phyloP scores from a whole-genome alignment of 2,113 vertebrate genomes.

The Sylvietta virens region DNA sequence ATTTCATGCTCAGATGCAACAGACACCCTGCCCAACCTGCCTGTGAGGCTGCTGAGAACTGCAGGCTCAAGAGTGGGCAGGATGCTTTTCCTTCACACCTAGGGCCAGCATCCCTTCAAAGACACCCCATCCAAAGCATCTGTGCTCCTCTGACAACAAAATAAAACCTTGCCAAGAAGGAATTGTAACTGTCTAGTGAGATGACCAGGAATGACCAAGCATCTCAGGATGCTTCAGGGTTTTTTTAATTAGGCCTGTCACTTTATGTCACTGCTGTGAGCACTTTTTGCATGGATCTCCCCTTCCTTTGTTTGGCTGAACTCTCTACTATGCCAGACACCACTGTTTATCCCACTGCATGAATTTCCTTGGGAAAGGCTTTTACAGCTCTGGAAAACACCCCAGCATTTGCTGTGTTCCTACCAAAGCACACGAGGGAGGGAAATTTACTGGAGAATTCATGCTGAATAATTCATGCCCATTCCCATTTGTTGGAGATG shows the following conservation, averaged over 20 bases:
- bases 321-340: background rate
- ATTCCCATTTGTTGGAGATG: background rate
- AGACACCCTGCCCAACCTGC: background rate
- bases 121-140: background rate
- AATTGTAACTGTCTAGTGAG: background rate
- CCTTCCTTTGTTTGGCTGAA: background rate
- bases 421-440: background rate
- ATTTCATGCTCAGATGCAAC: background rate
- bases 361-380: background rate
- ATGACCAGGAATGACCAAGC: background rate
- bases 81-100: background rate
- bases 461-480: conserved; percentile 21
- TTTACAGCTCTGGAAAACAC: conserved; percentile 8
- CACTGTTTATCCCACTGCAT: background rate
- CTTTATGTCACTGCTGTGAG: background rate
- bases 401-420: background rate
- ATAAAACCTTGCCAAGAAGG: background rate
- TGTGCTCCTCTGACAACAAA: background rate
- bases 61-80: background rate
- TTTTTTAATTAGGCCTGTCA: background rate
- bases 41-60: background rate
- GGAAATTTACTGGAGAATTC: background rate
- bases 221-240: too few species aligned
- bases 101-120: background rate
- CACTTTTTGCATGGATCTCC: background rate